Conservation (phyloP, 2,113 vertebrate species). For the Phrynocephalus versicolor region DNA sequence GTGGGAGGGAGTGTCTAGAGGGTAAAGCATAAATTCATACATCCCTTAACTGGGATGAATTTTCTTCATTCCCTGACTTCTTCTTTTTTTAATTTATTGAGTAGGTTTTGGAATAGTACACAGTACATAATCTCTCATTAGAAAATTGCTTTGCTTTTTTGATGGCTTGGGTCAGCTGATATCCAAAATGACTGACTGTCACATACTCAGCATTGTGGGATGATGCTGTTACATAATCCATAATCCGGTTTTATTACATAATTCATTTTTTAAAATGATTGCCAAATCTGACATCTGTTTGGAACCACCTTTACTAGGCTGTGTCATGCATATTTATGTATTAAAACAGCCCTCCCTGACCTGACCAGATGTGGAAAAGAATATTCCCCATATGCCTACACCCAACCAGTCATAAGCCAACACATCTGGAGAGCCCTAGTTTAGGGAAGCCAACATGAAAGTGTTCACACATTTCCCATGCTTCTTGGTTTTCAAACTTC, state of each 20-base stretch:
- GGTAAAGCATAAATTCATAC: too few relatives aligned
- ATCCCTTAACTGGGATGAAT: slow-evolving; percentile 2
- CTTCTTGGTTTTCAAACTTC: not conserved
- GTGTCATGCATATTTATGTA: not conserved
- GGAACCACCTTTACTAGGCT: not conserved
- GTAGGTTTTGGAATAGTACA: not conserved
- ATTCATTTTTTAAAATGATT: not conserved
- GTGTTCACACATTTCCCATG: not conserved
- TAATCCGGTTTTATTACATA: slow-evolving; percentile 25
- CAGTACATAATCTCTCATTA: rapidly evolving
- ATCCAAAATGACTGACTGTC: slow-evolving; percentile 8
- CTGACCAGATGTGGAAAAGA: not conserved
- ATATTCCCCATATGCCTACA: not conserved
- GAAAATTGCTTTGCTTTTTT: slow-evolving; percentile 38
- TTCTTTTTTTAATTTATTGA: slow-evolving; percentile 18
- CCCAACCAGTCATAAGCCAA: not conserved
- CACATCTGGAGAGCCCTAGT: not conserved
- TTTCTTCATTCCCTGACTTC: slow-evolving; percentile 21
- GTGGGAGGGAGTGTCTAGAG: not conserved
- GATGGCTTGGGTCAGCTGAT: slow-evolving; percentile 26
- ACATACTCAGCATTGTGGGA: not conserved
- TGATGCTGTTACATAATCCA: slow-evolving; percentile 37
- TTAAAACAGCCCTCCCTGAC: not conserved
- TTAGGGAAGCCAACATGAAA: not conserved
- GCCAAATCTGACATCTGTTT: slow-evolving; percentile 32